Evolutionary conservation across 2,888 invertebrate genomes (phyloP), one percentile per base, ranked within the genome.

Genomic region (Phalera bucephala): DNA sequence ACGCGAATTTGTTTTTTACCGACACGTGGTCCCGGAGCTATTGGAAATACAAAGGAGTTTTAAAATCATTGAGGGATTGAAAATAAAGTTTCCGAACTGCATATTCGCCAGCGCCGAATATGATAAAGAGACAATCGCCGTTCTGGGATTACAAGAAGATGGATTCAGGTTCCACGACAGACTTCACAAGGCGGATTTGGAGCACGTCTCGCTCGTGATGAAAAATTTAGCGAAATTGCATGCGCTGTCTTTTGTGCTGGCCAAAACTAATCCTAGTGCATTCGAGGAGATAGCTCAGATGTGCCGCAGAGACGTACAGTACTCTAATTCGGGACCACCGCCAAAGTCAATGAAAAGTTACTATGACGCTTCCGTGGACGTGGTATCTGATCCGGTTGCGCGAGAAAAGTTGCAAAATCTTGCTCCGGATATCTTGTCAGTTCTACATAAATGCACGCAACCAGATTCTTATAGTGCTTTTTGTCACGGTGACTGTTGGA

Each of bases 401-500:
- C 73, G 60, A 47, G 53, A 62, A 22, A 73, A 69, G 49, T 61
- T 83, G 33, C 50, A 58, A 34, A 59, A 48, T 33, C 57, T 77
- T 22, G 40, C 63, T 26, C 63, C 73, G 11, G 46, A 74, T 31
- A 69, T 85, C 46, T 48, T 67, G 31, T 48, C 52, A 8, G 57
- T 76, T 40, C 52, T 82, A 40, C 58, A 72, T 48, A 76, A 73
- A 62, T 73, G 74, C 44, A 68, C 74, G 6, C 60, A 54, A 37
- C 55, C 68, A 14, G 53, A 58, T 27, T 36, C 52, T 10, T 70
- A 75, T 33, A 72, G 73, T 32, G 55, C 62, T 21, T 65, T 85
- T 52, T 82, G 84, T 52, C 85, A 85, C 33, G 79, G 72, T n/a
- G 81, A 85, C 45, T 77, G 76, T 54, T 85, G 83, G 85, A 77